Evolutionary conservation across 2,113 vertebrate genomes (phyloP), one percentile per base, ranked within the genome.

Genomic region (Grallaria varia): DNA sequence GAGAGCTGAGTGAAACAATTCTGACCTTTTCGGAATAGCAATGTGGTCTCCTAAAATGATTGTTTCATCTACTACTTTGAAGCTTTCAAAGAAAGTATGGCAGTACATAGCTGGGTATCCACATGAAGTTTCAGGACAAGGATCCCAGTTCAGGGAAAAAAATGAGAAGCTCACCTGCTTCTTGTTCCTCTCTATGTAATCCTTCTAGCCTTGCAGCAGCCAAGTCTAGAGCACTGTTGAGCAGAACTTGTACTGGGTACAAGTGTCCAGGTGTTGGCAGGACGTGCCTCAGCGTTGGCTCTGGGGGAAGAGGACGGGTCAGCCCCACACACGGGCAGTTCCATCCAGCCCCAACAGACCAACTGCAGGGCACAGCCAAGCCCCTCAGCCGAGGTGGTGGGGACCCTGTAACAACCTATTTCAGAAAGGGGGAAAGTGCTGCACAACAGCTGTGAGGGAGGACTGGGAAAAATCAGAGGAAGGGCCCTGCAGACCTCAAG

Each of bases 361-460:
- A 27, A 47, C 13, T 5, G 0, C 33, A 42, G 3, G 25, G 4
- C 40, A 87, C 17, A 63, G 31, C 52, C 35, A 47, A 44, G 17
- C 10, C 14, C 42, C 47, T 53, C 30, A 53, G 31, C 22, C 17
- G 64, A 60, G 17, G 27, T 23, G 16, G 8, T 62, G 6, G 4
- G 58, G 28, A 31, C 33, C 45, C 17, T 30, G 4, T 30, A 62
- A 20, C 30, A 81, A 50, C 14, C 12, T 22, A 19, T 25, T 63
- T 52, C 66, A 58, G n/a, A 77, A 40, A 31, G 20, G 1, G 10
- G 14, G 12, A 64, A 78, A 85, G 8, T 0, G 0, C 23, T 52
- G 33, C 52, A 62, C 12, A 35, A 27, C 8, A 60, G 12, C 33
- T 71, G 6, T 21, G 56, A 67, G 14, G 9, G 22, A 92, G 20